These are phyloP conservation scores for Drosophila melanica DNA, from an alignment of 1,140 invertebrate genomes.

Conservation along the genomic window DNA sequence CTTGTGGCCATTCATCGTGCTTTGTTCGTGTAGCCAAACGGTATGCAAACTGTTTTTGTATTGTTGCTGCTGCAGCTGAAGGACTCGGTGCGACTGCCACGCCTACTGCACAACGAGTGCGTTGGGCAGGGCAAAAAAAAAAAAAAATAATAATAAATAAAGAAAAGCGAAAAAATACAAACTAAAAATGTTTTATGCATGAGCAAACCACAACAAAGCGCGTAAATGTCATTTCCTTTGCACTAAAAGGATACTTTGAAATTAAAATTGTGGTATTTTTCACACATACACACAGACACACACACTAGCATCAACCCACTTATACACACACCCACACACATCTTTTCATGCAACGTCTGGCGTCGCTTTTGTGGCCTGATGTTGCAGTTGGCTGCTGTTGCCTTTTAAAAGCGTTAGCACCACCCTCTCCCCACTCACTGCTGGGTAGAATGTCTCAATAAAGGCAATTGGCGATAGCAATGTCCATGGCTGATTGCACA, in stretches of 20 bases:
- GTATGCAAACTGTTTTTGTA: slow-evolving; percentile 40
- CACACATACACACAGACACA: slow-evolving; percentile 39
- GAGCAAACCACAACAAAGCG: slow-evolving; percentile 80
- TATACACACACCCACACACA: slow-evolving; percentile 3
- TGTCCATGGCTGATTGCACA: slow-evolving; percentile 40
- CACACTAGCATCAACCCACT: slow-evolving; percentile 14
- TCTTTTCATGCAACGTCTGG: slow-evolving; percentile 3
- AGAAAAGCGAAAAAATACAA: slow-evolving; percentile 42
- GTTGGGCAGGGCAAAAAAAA: slow-evolving; percentile 23
- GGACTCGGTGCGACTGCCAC: slow-evolving; percentile 29
- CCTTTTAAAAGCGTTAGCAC: neutral
- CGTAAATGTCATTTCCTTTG: slow-evolving; percentile 82
- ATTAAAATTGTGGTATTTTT: slow-evolving; percentile 80
- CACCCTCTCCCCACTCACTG: neutral
- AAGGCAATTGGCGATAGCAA: slow-evolving; percentile 37
- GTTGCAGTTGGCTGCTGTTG: neutral
- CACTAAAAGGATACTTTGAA: slow-evolving; percentile 83
- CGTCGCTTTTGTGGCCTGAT: slow-evolving; percentile 17
- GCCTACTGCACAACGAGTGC: slow-evolving; percentile 38
- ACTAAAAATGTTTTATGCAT: slow-evolving; percentile 82
- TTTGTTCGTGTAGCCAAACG: slow-evolving; percentile 21
- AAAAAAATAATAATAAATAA: slow-evolving; percentile 13
- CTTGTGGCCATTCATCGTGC: slow-evolving; percentile 21
- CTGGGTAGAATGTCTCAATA: slow-evolving; percentile 34
- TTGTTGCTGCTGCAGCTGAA: slow-evolving; percentile 12